A percentile compares a stretch with the other conserved stretches of the same genome.
These are phyloP conservation scores for Pristionchus exspectatus DNA, from an alignment of 2,888 invertebrate species.

Conservation along the genomic window DNA sequence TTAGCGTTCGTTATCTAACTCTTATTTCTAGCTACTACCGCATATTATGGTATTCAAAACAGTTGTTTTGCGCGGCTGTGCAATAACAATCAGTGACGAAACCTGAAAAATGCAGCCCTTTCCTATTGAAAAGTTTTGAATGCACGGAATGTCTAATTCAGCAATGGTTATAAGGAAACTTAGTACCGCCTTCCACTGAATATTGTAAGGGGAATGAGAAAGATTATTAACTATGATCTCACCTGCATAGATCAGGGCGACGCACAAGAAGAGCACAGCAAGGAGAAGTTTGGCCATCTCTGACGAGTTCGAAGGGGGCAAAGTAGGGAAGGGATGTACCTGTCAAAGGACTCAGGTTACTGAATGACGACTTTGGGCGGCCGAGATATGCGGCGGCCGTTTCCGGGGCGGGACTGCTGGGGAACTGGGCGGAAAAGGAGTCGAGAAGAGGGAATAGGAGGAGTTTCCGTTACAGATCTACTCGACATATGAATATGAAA, in stretches of 20 bases:
- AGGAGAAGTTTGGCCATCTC: constrained; percentile 9
- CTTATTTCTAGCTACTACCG: too few species aligned
- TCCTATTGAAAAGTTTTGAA: too few species aligned
- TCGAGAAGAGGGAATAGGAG: neutral
- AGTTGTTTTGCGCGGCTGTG: too few species aligned
- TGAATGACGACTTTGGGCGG: neutral
- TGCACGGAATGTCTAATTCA: too few species aligned
- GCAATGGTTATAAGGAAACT: too few species aligned
- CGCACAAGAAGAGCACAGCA: neutral
- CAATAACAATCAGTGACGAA: too few species aligned
- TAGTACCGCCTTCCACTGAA: too few species aligned
- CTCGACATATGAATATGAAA: neutral
- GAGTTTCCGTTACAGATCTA: neutral
- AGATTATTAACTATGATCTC: neutral
- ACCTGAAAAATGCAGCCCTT: too few species aligned
- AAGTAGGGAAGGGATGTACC: neutral
- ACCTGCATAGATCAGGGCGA: neutral
- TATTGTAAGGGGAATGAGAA: too few species aligned
- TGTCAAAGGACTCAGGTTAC: constrained; percentile 1
- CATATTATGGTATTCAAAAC: too few species aligned
- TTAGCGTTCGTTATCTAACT: too few species aligned
- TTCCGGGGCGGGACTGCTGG: constrained; percentile 42
- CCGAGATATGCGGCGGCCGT: neutral
- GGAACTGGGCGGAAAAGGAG: neutral
- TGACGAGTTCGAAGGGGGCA: neutral